Conservation (phyloP, 2,113 vertebrate species). For the Sander vitreus region DNA sequence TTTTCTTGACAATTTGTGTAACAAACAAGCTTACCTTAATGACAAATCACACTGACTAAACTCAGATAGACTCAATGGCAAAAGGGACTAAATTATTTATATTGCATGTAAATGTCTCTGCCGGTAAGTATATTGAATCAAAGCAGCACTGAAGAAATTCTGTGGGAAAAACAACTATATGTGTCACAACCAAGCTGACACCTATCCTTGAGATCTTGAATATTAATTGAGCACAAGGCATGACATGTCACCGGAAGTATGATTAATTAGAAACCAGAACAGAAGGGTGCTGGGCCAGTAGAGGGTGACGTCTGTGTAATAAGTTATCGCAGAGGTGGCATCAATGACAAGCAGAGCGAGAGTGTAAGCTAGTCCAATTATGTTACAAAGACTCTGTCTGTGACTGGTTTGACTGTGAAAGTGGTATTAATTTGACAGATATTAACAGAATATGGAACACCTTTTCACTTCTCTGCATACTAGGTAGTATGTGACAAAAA, state of each 20-base stretch:
- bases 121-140: neutral
- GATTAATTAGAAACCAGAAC: conserved; percentile 29
- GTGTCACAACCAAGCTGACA: conserved; percentile 1
- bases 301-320: neutral
- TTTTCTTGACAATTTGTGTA: neutral
- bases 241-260: neutral
- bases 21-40: neutral
- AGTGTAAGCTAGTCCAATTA: neutral
- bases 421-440: neutral
- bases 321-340: neutral
- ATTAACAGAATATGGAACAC: neutral
- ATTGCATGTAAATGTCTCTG: neutral
- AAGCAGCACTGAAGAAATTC: neutral
- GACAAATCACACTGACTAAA: neutral
- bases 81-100: neutral
- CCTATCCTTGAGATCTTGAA: neutral
- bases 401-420: conserved; percentile 5
- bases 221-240: conserved; percentile 15
- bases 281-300: neutral
- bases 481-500: neutral
- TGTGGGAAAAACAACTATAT: neutral
- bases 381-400: neutral
- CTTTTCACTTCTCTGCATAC: neutral
- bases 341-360: neutral
- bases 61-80: neutral